Base-by-base conservation (phyloP, 2,888 invertebrate genomes). In the Octodonta nipae region DNA sequence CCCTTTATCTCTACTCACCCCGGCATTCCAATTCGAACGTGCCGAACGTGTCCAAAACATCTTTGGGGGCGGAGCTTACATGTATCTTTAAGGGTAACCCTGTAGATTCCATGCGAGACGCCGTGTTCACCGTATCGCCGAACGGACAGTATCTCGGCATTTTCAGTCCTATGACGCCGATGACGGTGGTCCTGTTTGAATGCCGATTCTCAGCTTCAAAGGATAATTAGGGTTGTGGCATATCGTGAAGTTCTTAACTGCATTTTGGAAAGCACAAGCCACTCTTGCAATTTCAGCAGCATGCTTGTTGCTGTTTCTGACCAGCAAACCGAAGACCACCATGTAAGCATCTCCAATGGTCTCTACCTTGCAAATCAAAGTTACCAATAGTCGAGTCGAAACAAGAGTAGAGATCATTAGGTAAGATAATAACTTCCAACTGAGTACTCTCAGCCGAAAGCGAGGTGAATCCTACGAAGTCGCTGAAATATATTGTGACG, bases 401-500 rank as follows among this genome's bases (percentile, higher is more conserved):
- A 50, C 87, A 87, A 27, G 93, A 91, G 64, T 98, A 98, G 38
- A 98, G 73, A 65, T 96, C 96, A 64, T 98, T 98, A 33, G 98
- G 76, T 20, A 98, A 71, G 58, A 89, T 86, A 15, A 98, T 93
- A 41, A 89, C 87, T 65, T 91, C 79, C 42, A 89, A 68, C 1
- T 89, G 88, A 2, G 89, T 88, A 47, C 89, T 89, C 56, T 86
- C 79, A 0, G 91, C 87, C 0, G 89, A 89, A 37, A 92, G 71
- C 38, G 86, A 78, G 8, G 91, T 93, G 64, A 91, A 88, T 22
- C 85, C 87, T 34, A 92, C 92, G 46, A 95, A 93, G 59, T 95
- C 95, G 51, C 89, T 91, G 65, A 95, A 95, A 68, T 93, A 93
- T 48, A 95, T 92, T 10, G 95, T 95, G 30, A 93, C 92, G 50